Percentiles rank a stretch among this genome's conserved stretches.
phyloP scores from a whole-genome alignment of 1,140 invertebrate species.

The fruit fly (Drosophila melanogaster) region DNA sequence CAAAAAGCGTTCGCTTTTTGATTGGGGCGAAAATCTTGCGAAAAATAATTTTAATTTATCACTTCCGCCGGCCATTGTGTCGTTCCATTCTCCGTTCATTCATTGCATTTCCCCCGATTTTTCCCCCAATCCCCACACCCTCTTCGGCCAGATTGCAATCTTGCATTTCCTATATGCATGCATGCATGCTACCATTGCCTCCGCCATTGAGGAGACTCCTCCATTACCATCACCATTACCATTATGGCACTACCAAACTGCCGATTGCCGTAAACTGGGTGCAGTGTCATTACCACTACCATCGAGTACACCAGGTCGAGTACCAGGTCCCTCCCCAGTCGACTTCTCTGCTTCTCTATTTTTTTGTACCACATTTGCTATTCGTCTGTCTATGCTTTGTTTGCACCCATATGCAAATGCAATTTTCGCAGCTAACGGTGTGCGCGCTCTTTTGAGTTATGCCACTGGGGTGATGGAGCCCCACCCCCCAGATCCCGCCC shows the following conservation, averaged over 20 bases:
- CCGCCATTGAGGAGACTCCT: slow-evolving; percentile 44
- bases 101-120: slow-evolving; percentile 30
- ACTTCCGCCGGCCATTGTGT: slow-evolving; percentile 82
- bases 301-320: too few species aligned
- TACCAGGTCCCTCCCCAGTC: slow-evolving; percentile 12
- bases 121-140: neutral
- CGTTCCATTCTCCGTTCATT: slow-evolving; percentile 52
- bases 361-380: slow-evolving; percentile 50
- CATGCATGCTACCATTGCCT: slow-evolving; percentile 72
- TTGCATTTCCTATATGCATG: slow-evolving; percentile 82
- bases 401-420: slow-evolving; percentile 79
- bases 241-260: slow-evolving; percentile 42
- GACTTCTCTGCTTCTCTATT: neutral
- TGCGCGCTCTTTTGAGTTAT: slow-evolving; percentile 83
- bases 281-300: slow-evolving; percentile 38
- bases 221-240: slow-evolving; percentile 39
- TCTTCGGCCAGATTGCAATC: slow-evolving; percentile 58
- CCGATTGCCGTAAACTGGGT: slow-evolving; percentile 67
- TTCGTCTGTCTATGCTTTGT: slow-evolving; percentile 61
- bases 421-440: slow-evolving; percentile 80
- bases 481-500: neutral
- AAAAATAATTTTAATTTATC: slow-evolving; percentile 84
- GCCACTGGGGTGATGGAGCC: slow-evolving; percentile 34
- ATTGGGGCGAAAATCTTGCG: slow-evolving; percentile 78
- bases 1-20: slow-evolving; percentile 35